Evolutionary conservation across 2,888 invertebrate species (phyloP).

Genomic region (Agrochola macilenta): DNA sequence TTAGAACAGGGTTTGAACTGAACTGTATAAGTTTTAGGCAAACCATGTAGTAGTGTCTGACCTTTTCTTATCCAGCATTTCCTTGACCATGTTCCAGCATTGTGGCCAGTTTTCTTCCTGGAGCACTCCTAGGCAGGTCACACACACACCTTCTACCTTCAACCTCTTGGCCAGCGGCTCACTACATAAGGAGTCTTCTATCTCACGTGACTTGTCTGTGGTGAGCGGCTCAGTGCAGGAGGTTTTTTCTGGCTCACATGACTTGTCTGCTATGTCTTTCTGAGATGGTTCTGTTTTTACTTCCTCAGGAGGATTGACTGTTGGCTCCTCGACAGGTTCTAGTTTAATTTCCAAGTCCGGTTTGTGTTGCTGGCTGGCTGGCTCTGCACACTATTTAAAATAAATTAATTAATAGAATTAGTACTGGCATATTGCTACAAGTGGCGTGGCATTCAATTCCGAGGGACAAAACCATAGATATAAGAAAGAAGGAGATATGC

Average conservation of each 20-base stretch:
- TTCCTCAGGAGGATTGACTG: not conserved
- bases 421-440: not conserved
- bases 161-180: slow-evolving; percentile 81
- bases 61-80: slow-evolving; percentile 88
- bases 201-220: not conserved
- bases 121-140: slow-evolving; percentile 93
- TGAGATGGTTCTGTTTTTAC: not conserved
- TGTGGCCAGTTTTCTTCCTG: slow-evolving; percentile 91
- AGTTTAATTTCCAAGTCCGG: not conserved
- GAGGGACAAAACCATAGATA: too few species aligned
- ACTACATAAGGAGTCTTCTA: slow-evolving; percentile 2
- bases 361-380: not conserved
- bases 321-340: not conserved
- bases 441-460: not conserved
- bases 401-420: not conserved
- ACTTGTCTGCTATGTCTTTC: not conserved
- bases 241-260: not conserved
- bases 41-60: slow-evolving; percentile 60
- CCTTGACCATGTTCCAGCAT: slow-evolving; percentile 87
- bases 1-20: too few species aligned
- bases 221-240: not conserved
- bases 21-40: too few species aligned
- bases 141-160: slow-evolving; percentile 90
- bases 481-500: too few species aligned
- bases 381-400: slow-evolving; percentile 13